A percentile compares a stretch with the other conserved stretches of the same genome.
phyloP scores from a whole-genome alignment of 2,888 invertebrate species.

The Lapara coniferarum region DNA sequence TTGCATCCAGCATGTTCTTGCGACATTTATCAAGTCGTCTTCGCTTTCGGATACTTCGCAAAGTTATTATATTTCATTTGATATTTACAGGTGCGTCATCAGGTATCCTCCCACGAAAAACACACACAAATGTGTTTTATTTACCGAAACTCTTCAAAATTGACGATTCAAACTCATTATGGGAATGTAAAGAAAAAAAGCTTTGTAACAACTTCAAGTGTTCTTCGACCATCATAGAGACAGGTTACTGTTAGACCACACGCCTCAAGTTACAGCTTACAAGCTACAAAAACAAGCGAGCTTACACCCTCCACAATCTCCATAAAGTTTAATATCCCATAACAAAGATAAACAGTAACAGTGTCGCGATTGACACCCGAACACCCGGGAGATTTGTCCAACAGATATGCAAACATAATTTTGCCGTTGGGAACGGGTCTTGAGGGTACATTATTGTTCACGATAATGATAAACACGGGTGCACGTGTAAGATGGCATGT shows the following conservation, averaged over 20 bases:
- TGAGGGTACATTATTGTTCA: constrained; percentile 24
- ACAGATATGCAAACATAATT: constrained; percentile 41
- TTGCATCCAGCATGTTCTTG: too few relatives aligned
- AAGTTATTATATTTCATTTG: too few relatives aligned
- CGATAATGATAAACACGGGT: background rate
- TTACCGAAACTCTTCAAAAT: constrained; percentile 30
- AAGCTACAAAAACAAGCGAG: constrained; percentile 15
- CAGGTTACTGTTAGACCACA: constrained; percentile 37
- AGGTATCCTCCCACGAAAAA: constrained; percentile 15
- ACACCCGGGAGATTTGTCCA: constrained; percentile 54
- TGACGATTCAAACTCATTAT: constrained; percentile 32
- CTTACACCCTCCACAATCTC: background rate
- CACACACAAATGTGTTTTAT: constrained; percentile 39
- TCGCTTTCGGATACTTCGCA: too few relatives aligned
- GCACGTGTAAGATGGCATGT: constrained; percentile 31
- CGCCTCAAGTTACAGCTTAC: constrained; percentile 24
- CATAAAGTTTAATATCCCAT: constrained; percentile 39
- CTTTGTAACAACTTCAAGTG: constrained; percentile 38
- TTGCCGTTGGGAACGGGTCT: constrained; percentile 27
- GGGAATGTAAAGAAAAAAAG: constrained; percentile 38
- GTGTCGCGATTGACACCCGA: constrained; percentile 61
- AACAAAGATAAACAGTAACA: constrained; percentile 44
- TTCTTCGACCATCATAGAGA: constrained; percentile 26
- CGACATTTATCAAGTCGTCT: too few relatives aligned
- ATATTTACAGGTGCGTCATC: too few relatives aligned